Percentiles rank a stretch among this genome's conserved stretches.
Conservation (phyloP, 2,888 invertebrate genomes). For the Drosophila lutescens region DNA sequence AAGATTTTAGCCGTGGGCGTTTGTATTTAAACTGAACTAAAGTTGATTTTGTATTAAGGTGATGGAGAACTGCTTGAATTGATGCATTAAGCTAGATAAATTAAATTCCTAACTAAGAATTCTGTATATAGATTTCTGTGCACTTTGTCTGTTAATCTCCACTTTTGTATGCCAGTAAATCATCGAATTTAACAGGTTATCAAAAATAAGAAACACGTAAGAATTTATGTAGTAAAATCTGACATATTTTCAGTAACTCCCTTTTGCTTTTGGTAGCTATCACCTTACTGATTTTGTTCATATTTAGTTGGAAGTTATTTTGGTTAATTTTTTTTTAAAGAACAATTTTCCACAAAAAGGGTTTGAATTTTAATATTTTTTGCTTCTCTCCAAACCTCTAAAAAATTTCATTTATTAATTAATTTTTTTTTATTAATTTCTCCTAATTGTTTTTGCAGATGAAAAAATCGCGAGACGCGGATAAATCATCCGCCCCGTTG, state of each 20-base stretch:
- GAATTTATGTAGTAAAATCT: background rate
- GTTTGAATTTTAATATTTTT: too few species aligned
- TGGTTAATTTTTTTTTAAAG: background rate
- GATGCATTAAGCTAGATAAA: slow-evolving; percentile 1
- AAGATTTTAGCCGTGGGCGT: slow-evolving; percentile 4
- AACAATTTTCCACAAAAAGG: too few species aligned
- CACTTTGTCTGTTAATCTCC: background rate
- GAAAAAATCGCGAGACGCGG: slow-evolving; percentile 69
- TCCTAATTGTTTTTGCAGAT: slow-evolving; percentile 46
- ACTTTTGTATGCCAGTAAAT: too few species aligned
- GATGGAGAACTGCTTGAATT: background rate
- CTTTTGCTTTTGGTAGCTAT: background rate
- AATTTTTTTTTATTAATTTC: too few species aligned
- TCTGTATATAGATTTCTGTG: background rate
- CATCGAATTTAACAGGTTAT: background rate
- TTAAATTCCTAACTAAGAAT: background rate
- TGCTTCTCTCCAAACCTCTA: too few species aligned
- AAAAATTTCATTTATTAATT: too few species aligned
- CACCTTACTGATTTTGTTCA: background rate
- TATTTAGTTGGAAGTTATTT: background rate
- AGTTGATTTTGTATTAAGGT: background rate
- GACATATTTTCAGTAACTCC: background rate
- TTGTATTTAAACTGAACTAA: background rate
- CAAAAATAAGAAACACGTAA: background rate
- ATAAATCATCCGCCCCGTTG: slow-evolving; percentile 49